A percentile compares a stretch with the other conserved stretches of the same genome.
phyloP scores from a whole-genome alignment of 2,797 vertebrate genomes.

The Arctocebus calabarensis region DNA sequence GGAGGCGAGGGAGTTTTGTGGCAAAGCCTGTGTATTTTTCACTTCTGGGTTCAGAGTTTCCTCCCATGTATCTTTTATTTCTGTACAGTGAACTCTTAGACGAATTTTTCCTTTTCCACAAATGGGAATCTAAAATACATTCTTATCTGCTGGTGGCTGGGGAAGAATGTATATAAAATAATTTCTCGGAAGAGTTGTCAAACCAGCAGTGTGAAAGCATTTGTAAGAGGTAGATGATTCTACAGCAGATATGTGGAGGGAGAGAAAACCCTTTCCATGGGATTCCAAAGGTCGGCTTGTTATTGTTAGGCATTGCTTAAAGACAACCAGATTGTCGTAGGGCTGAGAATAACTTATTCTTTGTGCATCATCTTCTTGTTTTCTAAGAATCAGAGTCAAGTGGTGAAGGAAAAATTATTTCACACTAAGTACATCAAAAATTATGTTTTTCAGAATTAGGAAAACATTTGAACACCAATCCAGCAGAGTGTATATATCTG shows the following conservation, averaged over 20 bases:
- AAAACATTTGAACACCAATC: not conserved
- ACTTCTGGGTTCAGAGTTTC: not conserved
- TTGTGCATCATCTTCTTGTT: not conserved
- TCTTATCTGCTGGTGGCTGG: not conserved
- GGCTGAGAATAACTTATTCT: slow-evolving; percentile 24
- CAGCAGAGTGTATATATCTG: not conserved
- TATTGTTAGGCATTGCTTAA: not conserved
- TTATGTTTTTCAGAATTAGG: not conserved
- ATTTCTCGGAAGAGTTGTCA: slow-evolving; percentile 24
- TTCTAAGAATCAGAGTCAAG: not conserved
- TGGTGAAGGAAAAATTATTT: slow-evolving; percentile 16
- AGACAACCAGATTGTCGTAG: not conserved
- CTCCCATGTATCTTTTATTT: not conserved
- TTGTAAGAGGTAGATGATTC: not conserved
- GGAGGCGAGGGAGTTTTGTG: not conserved
- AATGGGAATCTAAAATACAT: not conserved
- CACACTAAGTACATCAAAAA: not conserved
- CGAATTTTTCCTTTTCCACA: slow-evolving; percentile 3
- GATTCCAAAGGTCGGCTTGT: not conserved
- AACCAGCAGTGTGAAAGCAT: not conserved
- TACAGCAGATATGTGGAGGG: not conserved
- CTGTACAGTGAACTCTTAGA: not conserved
- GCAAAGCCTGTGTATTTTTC: not conserved
- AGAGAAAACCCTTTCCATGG: not conserved
- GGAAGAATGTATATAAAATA: not conserved